phyloP scores from a whole-genome alignment of 1,140 invertebrate genomes.

The Mycetomoellerius zeteki region DNA sequence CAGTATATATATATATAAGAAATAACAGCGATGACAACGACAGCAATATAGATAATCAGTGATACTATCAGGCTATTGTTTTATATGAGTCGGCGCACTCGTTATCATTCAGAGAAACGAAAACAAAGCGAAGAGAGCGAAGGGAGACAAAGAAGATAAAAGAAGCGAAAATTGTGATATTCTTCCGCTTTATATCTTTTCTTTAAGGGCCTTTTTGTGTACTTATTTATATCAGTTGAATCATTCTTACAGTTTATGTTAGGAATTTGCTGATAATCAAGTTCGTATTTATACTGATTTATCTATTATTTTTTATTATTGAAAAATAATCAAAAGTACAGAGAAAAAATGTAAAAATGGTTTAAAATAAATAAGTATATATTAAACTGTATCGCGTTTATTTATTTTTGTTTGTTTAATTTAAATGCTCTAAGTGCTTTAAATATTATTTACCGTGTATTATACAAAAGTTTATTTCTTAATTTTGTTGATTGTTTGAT shows the following conservation, averaged over 20 bases:
- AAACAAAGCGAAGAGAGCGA: slow-evolving; percentile 9
- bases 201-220: background rate
- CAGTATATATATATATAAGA: background rate
- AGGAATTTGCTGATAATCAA: slow-evolving; percentile 1
- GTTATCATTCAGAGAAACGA: slow-evolving; percentile 33
- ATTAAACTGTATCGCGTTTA: background rate
- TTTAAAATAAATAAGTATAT: background rate
- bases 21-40: background rate
- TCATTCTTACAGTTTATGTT: background rate
- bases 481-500: background rate
- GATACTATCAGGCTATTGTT: slow-evolving; percentile 11
- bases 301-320: background rate
- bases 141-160: slow-evolving; percentile 11
- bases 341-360: background rate
- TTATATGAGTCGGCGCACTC: background rate
- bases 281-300: background rate
- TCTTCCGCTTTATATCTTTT: slow-evolving; percentile 36
- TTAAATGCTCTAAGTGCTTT: background rate
- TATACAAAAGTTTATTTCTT: background rate
- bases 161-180: background rate
- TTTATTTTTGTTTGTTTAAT: background rate
- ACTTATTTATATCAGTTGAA: slow-evolving; percentile 20
- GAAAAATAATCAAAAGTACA: background rate
- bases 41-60: slow-evolving; percentile 2
- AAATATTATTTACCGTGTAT: background rate